These are phyloP conservation scores for Gymnocypris eckloni DNA, from an alignment of 2,797 vertebrate species.

Conservation along the genomic window DNA sequence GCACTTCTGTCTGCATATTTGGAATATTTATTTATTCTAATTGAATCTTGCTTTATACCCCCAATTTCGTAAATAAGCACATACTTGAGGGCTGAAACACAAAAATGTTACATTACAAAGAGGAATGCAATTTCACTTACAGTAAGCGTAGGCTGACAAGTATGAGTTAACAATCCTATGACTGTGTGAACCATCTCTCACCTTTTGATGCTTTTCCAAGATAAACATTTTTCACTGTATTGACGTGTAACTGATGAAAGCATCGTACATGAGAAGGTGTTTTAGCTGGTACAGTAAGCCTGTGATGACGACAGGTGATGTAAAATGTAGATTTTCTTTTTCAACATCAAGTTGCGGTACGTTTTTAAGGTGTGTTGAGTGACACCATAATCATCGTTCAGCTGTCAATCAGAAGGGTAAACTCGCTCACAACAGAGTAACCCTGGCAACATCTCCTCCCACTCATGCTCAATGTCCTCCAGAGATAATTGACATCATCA, in stretches of 20 bases:
- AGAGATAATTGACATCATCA: conserved; percentile 34
- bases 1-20: conserved; percentile 29
- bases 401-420: conserved; percentile 7
- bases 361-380: neutral
- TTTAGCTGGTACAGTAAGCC: neutral
- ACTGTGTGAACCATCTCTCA: conserved; percentile 4
- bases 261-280: neutral
- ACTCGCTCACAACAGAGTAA: conserved; percentile 34
- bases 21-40: neutral
- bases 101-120: neutral
- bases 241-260: neutral
- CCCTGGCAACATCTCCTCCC: conserved; percentile 30
- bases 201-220: conserved; percentile 34
- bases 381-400: neutral
- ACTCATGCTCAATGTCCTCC: conserved; percentile 17
- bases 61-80: conserved; percentile 15
- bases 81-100: neutral
- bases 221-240: conserved; percentile 10
- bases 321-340: neutral
- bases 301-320: conserved; percentile 11
- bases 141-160: neutral
- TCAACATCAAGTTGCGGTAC: neutral
- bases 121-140: neutral
- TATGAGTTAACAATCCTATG: conserved; percentile 5
- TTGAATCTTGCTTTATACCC: neutral